Evolutionary conservation across 1,140 invertebrate species (phyloP).

Genomic region (Lordiphosa clarofinis): DNA sequence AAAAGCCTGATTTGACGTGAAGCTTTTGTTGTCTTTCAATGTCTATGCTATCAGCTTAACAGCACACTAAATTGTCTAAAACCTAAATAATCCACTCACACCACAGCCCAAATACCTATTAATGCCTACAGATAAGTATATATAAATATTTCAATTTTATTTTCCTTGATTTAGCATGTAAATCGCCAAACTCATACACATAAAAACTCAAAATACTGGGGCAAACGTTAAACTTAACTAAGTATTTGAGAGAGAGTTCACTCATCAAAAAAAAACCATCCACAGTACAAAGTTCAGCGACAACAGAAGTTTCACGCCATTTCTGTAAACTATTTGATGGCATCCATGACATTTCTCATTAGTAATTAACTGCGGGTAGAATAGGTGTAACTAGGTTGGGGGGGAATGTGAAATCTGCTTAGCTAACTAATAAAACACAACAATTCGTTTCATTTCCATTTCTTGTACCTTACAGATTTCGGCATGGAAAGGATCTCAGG

Average conservation of each 20-base stretch:
- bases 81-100: constrained; percentile 5
- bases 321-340: constrained; percentile 12
- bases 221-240: background rate
- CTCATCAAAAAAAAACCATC: background rate
- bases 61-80: background rate
- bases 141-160: background rate
- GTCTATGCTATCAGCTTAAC: constrained; percentile 20
- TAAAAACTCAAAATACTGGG: too few species aligned
- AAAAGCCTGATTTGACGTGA: constrained; percentile 67
- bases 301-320: constrained; percentile 56
- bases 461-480: constrained; percentile 61
- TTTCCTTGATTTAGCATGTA: background rate
- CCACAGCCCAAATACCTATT: constrained; percentile 1
- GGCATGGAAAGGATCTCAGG: constrained; percentile 80
- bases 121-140: constrained; percentile 5
- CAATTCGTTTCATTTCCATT: constrained; percentile 20
- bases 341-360: too few species aligned
- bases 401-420: too few species aligned
- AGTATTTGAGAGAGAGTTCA: too few species aligned
- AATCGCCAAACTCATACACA: background rate
- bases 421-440: constrained; percentile 16
- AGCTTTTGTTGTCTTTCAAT: constrained; percentile 70
- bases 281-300: constrained; percentile 7
- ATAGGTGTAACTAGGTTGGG: too few species aligned
- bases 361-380: too few species aligned